Conservation (phyloP, 2,113 vertebrate species). For the Camelus bactrianus region DNA sequence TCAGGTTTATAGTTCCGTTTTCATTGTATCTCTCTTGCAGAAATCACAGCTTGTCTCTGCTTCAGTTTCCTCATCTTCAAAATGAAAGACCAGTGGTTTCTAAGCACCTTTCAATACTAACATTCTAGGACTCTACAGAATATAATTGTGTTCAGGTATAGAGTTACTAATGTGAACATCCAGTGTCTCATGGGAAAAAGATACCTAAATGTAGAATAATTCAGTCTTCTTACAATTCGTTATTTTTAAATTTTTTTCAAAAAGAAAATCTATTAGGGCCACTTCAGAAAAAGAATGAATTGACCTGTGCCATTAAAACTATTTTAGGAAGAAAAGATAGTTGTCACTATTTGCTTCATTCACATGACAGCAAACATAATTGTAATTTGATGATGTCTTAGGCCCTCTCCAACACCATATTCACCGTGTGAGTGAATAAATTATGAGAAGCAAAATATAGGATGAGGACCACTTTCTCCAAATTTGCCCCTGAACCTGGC, state of each 20-base stretch:
- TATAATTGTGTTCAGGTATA: not conserved
- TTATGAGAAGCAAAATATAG: not conserved
- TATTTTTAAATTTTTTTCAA: conserved; percentile 15
- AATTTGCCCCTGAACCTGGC: not conserved
- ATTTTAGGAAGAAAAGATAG: not conserved
- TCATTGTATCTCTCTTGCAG: conserved; percentile 9
- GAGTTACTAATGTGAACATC: not conserved
- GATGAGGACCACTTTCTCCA: not conserved
- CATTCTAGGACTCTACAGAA: not conserved
- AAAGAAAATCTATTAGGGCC: not conserved
- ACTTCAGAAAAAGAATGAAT: conserved; percentile 24
- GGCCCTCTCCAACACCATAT: not conserved
- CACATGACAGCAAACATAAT: not conserved
- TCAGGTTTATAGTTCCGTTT: not conserved
- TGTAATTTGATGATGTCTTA: not conserved
- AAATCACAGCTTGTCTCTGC: not conserved
- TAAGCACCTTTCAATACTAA: not conserved
- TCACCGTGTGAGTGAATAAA: not conserved
- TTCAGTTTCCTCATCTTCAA: not conserved
- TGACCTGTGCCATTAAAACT: not conserved
- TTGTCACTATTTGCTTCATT: not conserved
- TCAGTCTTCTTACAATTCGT: not conserved
- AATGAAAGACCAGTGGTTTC: not conserved
- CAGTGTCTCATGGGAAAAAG: not conserved
- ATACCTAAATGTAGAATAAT: conserved; percentile 16